Evolutionary conservation across 1,140 invertebrate genomes (phyloP), one percentile per base, ranked within the genome.

Genomic region (Campoletis sonorensis): DNA sequence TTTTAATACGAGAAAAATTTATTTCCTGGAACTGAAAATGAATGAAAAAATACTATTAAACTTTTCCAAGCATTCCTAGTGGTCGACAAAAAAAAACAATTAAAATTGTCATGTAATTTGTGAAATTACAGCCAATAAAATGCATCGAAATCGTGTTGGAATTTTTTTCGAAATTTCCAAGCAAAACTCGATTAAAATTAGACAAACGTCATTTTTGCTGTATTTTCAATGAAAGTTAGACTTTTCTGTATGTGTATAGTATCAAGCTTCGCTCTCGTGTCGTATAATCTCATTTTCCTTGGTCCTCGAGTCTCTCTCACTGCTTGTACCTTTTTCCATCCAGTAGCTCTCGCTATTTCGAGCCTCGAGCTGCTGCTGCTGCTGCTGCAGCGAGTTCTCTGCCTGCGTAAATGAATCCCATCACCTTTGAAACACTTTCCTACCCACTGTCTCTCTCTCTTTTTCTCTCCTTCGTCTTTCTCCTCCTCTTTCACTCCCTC

Each of bases 361-460:
- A 72, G 37, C 13, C 40, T 18, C 21, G 15, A 75, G 72, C n/a
- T 21, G 2, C 45, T 30, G 26, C 72, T 21, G 72, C 33, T 49
- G 37, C 23, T n/a, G 72, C n/a, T 21, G 2, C 45, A 54, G 26
- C 72, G 40, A 49, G 30, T 49, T n/a, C 23, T 49, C 23, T 49
- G 16, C 5, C 54, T 78, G 30, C 76, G 76, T 78, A 78, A 78
- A 67, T 78, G 76, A 78, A 78, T 78, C 33, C 58, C 76, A 49
- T 78, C 54, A 67, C 76, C 64, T 78, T 78, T 78, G 76, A 45
- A 67, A 78, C 27, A 45, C 64, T 64, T 78, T 45, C 58, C 15
- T 75, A 23, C 72, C 72, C 18, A 23, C 37, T 72, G 23, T 64
- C 61, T 64, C 23, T 26, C 61, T 64, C 61, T 23, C 49, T 51